These are phyloP conservation scores for Morpho achilles DNA, from an alignment of 2,888 invertebrate genomes.

Conservation along the genomic window DNA sequence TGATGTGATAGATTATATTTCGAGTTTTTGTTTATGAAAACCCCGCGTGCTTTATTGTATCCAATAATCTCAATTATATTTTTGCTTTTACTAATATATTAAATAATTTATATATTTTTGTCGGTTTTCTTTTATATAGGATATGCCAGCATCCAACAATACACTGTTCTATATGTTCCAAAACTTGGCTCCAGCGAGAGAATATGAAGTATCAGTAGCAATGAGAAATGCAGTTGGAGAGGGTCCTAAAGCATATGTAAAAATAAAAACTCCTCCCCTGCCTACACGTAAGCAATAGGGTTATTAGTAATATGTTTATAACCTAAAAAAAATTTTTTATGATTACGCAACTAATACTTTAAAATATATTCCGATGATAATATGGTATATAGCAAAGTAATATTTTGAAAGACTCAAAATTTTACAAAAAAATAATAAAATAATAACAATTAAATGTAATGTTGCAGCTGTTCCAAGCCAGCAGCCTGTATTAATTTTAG, in stretches of 20 bases:
- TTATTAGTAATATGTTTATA: background rate
- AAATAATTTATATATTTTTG: no score
- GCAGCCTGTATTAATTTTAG: slow-evolving; percentile 84
- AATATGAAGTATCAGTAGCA: slow-evolving; percentile 87
- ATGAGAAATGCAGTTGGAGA: slow-evolving; percentile 90
- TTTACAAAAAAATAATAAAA: no score
- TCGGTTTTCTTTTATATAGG: slow-evolving; percentile 61
- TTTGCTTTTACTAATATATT: background rate
- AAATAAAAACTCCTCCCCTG: slow-evolving; percentile 83
- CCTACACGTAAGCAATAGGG: slow-evolving; percentile 77
- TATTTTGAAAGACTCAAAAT: background rate
- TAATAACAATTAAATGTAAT: background rate
- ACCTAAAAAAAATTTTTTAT: no score
- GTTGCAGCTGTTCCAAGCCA: slow-evolving; percentile 81
- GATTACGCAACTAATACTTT: no score
- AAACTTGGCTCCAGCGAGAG: slow-evolving; percentile 84
- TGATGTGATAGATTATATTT: no score
- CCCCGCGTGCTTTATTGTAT: background rate
- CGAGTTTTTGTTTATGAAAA: no score
- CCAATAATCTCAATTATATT: background rate
- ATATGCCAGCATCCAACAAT: slow-evolving; percentile 85
- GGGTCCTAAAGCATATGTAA: slow-evolving; percentile 84
- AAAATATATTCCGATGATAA: background rate
- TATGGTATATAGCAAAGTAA: background rate
- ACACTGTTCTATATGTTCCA: slow-evolving; percentile 87